These are phyloP conservation scores for Sitophilus oryzae DNA, from an alignment of 1,140 invertebrate species.

Conservation along the genomic window DNA sequence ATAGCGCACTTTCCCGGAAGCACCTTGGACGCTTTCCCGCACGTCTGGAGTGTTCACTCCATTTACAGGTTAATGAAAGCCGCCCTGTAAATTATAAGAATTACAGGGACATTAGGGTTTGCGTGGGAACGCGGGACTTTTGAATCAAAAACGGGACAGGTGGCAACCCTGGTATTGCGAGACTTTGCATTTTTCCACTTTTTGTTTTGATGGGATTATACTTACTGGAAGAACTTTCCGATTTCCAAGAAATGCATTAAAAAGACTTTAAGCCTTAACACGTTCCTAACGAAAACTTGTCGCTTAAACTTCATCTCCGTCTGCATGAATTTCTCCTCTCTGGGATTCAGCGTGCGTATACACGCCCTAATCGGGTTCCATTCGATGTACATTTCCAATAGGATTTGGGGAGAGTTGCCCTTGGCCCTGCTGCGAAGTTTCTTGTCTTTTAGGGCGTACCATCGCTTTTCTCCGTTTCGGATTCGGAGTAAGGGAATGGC, in stretches of 20 bases:
- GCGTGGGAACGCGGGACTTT: no score
- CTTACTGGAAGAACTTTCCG: constrained; percentile 88
- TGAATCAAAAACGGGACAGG: no score
- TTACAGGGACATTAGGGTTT: no score
- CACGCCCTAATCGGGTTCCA: constrained; percentile 91
- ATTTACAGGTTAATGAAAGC: no score
- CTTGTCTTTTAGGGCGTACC: constrained; percentile 96
- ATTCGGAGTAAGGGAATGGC: constrained; percentile 84
- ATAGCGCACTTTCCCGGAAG: no score
- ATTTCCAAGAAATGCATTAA: constrained; percentile 84
- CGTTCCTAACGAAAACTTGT: constrained; percentile 88
- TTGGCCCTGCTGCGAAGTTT: constrained; percentile 84
- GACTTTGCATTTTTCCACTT: no score
- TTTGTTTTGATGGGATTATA: constrained; percentile 30
- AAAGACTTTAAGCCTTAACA: constrained; percentile 86
- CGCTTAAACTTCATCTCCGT: constrained; percentile 93
- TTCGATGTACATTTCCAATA: constrained; percentile 84
- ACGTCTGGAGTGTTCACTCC: no score
- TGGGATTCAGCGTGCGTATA: constrained; percentile 88
- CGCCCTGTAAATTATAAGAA: no score
- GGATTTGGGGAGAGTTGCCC: constrained; percentile 83
- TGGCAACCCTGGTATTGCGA: no score
- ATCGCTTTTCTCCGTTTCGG: constrained; percentile 84
- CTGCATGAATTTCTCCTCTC: constrained; percentile 92
- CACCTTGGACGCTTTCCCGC: no score